Conservation (phyloP, 1,140 invertebrate species). For the Bombus turneri region DNA sequence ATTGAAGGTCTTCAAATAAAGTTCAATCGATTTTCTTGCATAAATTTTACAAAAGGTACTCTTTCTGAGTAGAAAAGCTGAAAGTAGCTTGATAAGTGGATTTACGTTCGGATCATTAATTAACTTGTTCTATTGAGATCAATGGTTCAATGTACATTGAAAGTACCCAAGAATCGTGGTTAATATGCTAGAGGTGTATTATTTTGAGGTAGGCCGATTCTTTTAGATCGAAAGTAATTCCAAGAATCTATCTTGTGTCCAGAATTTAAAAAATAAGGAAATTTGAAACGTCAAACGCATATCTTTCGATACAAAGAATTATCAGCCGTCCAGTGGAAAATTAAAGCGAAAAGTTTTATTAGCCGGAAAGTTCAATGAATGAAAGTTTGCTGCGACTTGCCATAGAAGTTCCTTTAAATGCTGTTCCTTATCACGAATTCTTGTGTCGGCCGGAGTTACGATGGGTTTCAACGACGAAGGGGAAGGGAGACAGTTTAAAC, state of each 20-base stretch:
- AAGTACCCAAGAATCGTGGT: not conserved
- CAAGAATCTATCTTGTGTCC: not conserved
- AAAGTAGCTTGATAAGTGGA: slow-evolving; percentile 28
- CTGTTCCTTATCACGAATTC: slow-evolving; percentile 34
- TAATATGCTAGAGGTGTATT: slow-evolving; percentile 22
- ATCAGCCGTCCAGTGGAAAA: not conserved
- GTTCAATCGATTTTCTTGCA: not conserved
- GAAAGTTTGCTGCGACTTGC: slow-evolving; percentile 10
- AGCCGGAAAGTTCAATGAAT: slow-evolving; percentile 20
- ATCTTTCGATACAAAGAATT: slow-evolving; percentile 20
- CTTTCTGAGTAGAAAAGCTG: not conserved
- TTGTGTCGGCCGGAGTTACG: slow-evolving; percentile 5
- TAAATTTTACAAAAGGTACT: not conserved
- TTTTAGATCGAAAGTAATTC: not conserved
- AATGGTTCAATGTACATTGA: slow-evolving; percentile 22
- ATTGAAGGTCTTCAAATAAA: not conserved
- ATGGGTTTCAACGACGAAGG: not conserved
- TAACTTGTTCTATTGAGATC: slow-evolving; percentile 41
- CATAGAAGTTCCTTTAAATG: slow-evolving; percentile 38
- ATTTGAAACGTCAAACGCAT: not conserved
- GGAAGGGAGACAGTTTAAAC: not conserved
- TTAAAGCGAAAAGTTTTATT: slow-evolving; percentile 32
- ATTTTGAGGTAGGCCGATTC: not conserved
- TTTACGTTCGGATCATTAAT: slow-evolving; percentile 38
- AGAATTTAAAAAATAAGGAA: not conserved